Percentiles rank a stretch among this genome's conserved stretches.
Evolutionary conservation across 2,797 vertebrate genomes (phyloP).

Genomic region (Eleutherodactylus coqui): DNA sequence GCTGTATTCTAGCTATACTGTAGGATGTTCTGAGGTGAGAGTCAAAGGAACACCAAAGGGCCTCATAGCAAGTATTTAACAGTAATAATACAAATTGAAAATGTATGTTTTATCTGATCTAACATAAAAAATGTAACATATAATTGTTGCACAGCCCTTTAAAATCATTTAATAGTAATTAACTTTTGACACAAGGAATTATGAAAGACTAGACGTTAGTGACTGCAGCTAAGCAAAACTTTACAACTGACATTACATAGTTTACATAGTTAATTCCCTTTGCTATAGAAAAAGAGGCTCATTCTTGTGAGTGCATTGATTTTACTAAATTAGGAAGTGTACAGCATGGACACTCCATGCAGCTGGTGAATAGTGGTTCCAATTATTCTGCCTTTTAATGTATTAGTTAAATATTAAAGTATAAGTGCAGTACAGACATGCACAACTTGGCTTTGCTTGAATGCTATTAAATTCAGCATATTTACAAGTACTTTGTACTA

Average conservation of each 20-base stretch:
- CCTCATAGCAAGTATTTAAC: no score
- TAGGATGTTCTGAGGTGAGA: no score
- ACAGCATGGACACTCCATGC: neutral
- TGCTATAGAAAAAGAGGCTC: neutral
- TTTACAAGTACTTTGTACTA: slow-evolving; percentile 19
- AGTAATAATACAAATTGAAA: no score
- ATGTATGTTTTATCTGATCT: no score
- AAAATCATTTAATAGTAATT: no score
- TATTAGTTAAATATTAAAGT: neutral
- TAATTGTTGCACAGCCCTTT: no score
- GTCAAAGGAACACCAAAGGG: no score
- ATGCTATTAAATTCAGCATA: neutral
- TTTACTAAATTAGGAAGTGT: slow-evolving; percentile 3
- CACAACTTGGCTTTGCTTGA: neutral
- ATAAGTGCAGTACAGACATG: neutral
- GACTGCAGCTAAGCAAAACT: neutral
- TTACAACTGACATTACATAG: neutral
- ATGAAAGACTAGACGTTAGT: no score
- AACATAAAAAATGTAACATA: no score
- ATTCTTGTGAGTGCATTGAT: neutral
- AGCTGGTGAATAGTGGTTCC: neutral
- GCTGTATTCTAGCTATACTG: no score
- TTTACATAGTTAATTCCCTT: neutral
- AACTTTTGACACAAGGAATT: no score
- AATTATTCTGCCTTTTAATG: neutral